Conservation (phyloP, 2,888 invertebrate genomes). For the Oxytorus armatus region DNA sequence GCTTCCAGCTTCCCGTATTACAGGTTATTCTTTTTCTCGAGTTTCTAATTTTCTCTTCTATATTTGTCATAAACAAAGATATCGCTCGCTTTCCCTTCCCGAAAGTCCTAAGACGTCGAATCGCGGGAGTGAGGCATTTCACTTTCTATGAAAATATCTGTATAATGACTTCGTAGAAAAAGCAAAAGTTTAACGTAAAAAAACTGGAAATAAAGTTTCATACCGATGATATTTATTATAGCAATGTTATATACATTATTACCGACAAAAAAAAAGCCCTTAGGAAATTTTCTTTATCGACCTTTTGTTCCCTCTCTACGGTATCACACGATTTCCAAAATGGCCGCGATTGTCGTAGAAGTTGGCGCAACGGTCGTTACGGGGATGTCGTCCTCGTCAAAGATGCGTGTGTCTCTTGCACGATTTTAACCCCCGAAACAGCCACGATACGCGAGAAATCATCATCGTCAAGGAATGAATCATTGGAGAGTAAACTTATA, state of each 20-base stretch:
- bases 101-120: conserved; percentile 20
- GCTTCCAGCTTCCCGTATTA: conserved; percentile 73
- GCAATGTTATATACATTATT: too few species aligned
- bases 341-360: conserved; percentile 64
- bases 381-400: conserved; percentile 74
- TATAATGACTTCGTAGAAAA: too few species aligned
- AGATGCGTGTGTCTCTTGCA: conserved; percentile 74
- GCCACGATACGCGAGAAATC: conserved; percentile 10
- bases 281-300: too few species aligned
- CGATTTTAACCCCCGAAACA: conserved; percentile 59
- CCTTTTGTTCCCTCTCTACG: background rate
- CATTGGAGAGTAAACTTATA: conserved; percentile 68
- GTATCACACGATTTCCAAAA: background rate
- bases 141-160: conserved; percentile 5
- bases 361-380: conserved; percentile 56
- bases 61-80: background rate
- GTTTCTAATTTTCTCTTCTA: conserved; percentile 13
- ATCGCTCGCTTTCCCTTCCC: conserved; percentile 42
- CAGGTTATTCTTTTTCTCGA: conserved; percentile 68
- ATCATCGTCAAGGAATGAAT: conserved; percentile 31
- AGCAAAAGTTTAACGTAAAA: too few species aligned
- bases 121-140: background rate
- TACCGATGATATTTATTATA: too few species aligned
- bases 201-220: too few species aligned
- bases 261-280: too few species aligned